Evolutionary conservation across 2,888 invertebrate species (phyloP), one percentile per base, ranked within the genome.

Genomic region (Machimus rusticus): DNA sequence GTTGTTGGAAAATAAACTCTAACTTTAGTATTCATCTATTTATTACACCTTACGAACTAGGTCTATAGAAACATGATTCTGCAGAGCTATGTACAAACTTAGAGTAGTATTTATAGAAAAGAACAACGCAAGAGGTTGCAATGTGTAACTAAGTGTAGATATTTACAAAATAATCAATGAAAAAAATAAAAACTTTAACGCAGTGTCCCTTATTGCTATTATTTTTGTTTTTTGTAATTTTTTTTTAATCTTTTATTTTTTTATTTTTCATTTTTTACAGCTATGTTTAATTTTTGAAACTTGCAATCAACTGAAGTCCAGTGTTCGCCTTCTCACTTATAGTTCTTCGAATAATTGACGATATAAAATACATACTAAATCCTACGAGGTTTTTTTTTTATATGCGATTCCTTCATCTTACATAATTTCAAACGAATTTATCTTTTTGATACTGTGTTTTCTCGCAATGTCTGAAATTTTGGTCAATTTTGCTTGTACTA

Each of bases 201-300:
- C 82, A 82, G 82, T 82, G 82, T 82, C 57, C 51, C 82, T 82
- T 82, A 82, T 82, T 82, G 82, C 82, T 82, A 85, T 74, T 46
- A 85, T 85, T 85, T 85, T 74, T 43, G 12, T 84, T 85, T 85
- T 57, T 55, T 82, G 23, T 82, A 14, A 74, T 74, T 85, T 85
- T 74, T 85, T 74, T 46, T 74, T 12, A 34, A 46, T 46, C 43
- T 46, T 57, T 85, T 74, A 19, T 9, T 85, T 46, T 2, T 85
- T 74, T 84, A n/a, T 85, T 85, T 74, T 85, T 76, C 34, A 31
- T 34, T 76, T 76, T 76, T 76, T 55, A 34, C 51, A 57, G 16
- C 28, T 84, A 66, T 81, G 19, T 84, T 19, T 84, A 84, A 84
- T 84, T 74, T 55, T 82, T 74, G 74, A 74, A 85, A 37, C 74